A percentile compares a stretch with the other conserved stretches of the same genome.
Evolutionary conservation across 1,140 invertebrate species (phyloP).

Genomic region (Asobara japonica): DNA sequence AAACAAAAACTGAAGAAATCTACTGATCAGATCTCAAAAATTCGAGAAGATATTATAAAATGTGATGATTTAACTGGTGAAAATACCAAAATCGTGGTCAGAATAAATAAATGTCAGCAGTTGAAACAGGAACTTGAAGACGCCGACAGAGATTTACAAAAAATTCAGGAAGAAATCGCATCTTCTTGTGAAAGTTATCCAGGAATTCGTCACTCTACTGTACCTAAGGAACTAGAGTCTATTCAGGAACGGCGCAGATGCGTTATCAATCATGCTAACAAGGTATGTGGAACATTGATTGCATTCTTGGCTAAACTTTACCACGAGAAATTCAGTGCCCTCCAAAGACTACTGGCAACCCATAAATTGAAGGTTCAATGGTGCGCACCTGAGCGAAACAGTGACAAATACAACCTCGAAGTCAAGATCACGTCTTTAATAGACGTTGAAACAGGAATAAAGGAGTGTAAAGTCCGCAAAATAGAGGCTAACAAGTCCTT

Average conservation of each 20-base stretch:
- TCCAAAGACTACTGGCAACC: conserved; percentile 81
- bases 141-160: conserved; percentile 64
- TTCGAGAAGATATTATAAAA: conserved; percentile 87
- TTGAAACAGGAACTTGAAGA: conserved; percentile 76
- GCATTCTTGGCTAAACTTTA: conserved; percentile 89
- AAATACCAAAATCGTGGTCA: conserved; percentile 82
- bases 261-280: conserved; percentile 78
- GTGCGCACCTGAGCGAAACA: conserved; percentile 87
- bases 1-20: conserved; percentile 76
- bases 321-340: conserved; percentile 82
- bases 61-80: conserved; percentile 92
- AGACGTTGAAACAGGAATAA: conserved; percentile 79
- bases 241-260: conserved; percentile 82
- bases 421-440: conserved; percentile 85
- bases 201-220: conserved; percentile 77
- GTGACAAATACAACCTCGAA: conserved; percentile 92
- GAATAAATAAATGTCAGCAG: conserved; percentile 79
- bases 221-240: conserved; percentile 82
- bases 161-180: conserved; percentile 70
- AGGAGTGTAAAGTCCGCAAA: conserved; percentile 74
- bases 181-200: conserved; percentile 80
- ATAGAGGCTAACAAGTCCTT: conserved; percentile 75
- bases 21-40: conserved; percentile 75
- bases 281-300: conserved; percentile 82
- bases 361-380: conserved; percentile 91